Percentiles rank a stretch among this genome's conserved stretches.
These are phyloP conservation scores for Cydia pomonella DNA, from an alignment of 1,140 invertebrate genomes.

Conservation along the genomic window DNA sequence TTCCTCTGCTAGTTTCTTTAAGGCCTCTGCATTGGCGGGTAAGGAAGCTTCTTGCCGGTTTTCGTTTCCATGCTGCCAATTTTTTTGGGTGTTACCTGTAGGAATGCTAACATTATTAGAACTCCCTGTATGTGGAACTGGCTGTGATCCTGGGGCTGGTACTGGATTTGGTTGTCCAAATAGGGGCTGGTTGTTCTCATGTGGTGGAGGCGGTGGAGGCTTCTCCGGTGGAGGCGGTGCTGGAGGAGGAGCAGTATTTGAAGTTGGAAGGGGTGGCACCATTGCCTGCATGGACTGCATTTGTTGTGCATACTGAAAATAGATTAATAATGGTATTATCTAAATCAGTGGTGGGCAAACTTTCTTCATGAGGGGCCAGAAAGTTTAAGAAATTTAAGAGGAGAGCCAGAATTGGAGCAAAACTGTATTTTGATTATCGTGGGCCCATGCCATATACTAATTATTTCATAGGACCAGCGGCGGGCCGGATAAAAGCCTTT, in stretches of 20 bases:
- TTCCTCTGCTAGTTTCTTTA: conserved; percentile 82
- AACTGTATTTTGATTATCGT: too few species aligned
- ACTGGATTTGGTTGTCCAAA: conserved; percentile 48
- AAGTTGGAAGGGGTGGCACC: conserved; percentile 69
- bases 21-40: conserved; percentile 56
- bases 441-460: too few species aligned
- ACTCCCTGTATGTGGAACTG: conserved; percentile 41
- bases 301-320: conserved; percentile 82
- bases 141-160: conserved; percentile 48
- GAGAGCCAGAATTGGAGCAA: too few species aligned
- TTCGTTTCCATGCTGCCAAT: conserved; percentile 48
- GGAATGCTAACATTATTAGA: conserved; percentile 42
- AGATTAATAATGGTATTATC: conserved; percentile 42
- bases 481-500: too few species aligned
- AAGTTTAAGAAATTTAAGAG: too few species aligned
- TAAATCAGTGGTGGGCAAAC: too few species aligned
- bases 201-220: conserved; percentile 70
- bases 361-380: too few species aligned
- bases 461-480: too few species aligned
- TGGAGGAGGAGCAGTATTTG: conserved; percentile 71
- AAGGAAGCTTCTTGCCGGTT: conserved; percentile 35
- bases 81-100: conserved; percentile 55
- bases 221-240: conserved; percentile 74
- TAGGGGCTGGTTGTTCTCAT: conserved; percentile 70
- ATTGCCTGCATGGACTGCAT: conserved; percentile 74